Evolutionary conservation across 2,113 vertebrate species (phyloP), one percentile per base, ranked within the genome.

Genomic region (Chamaea fasciata): DNA sequence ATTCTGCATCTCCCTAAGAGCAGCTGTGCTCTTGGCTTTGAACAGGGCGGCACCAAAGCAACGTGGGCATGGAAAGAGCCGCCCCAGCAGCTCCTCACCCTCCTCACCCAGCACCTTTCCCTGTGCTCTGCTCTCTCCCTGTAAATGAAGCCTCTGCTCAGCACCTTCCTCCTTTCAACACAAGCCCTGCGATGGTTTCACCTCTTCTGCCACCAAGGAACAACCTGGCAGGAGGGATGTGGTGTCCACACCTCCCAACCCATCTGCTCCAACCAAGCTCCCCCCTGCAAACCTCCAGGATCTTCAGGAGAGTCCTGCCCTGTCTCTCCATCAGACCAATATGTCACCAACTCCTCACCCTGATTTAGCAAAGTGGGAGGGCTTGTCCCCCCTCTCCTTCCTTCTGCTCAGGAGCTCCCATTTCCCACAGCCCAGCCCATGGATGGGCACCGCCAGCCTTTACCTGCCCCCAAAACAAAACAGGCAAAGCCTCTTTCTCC

Each of bases 11-110:
- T 44, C 15, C 24, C 28, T 15, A 10, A 63, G 77, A 44, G 64
- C 47, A 41, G 26, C 5, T 21, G 35, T 5, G 83, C 24, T 56
- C 57, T n/a, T 46, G 2, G 7, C 44, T 52, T 31, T 27, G 14
- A 52, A 7, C 7, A 18, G 62, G 0, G 39, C 28, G 59, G 75
- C 30, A 20, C 21, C 78, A 81, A 14, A 67, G 62, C 56, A 3
- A 33, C 0, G 2, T 0, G 10, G 69, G 81, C 47, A 63, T 1
- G 17, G 41, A 11, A 55, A 6, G 18, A 62, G 47, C 15, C 52
- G 35, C 26, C 27, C 41, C 26, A 23, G 5, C 67, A 30, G 13
- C 9, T 35, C 80, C 87, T 57, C 18, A 0, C 8, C 24, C 20
- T 2, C 26, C 6, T 52, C 1, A 2, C 44, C 23, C 4, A 68